These are phyloP conservation scores for Clostera curtula DNA, from an alignment of 2,888 invertebrate genomes.

Conservation along the genomic window DNA sequence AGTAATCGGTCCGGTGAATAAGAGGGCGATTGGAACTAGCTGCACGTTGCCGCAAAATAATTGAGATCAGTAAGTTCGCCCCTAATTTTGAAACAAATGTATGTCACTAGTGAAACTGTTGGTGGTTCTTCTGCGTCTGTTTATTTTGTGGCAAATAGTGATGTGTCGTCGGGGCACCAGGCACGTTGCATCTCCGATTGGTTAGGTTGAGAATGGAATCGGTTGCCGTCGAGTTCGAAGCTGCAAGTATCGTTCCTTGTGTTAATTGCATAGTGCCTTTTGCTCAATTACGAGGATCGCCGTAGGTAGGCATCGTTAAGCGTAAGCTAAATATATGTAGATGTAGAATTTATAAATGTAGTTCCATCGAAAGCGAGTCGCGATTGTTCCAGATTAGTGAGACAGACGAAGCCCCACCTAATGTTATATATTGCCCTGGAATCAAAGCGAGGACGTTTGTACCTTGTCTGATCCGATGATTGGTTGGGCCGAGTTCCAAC, in stretches of 20 bases:
- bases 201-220: constrained; percentile 32
- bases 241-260: constrained; percentile 49
- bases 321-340: constrained; percentile 39
- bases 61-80: too few species aligned
- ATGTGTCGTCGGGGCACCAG: constrained; percentile 46
- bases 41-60: too few species aligned
- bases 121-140: too few species aligned
- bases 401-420: constrained; percentile 20
- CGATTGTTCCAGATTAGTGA: constrained; percentile 27
- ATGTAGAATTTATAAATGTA: constrained; percentile 39
- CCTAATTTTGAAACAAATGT: too few species aligned
- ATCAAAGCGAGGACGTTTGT: too few species aligned
- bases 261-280: constrained; percentile 68
- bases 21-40: constrained; percentile 15
- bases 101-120: too few species aligned
- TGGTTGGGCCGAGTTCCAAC: too few species aligned
- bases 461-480: too few species aligned
- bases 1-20: constrained; percentile 11
- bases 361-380: constrained; percentile 26
- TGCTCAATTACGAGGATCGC: constrained; percentile 59
- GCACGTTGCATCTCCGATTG: constrained; percentile 52
- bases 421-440: constrained; percentile 19
- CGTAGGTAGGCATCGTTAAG: constrained; percentile 44
- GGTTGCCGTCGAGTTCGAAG: constrained; percentile 44
- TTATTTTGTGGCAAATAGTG: too few species aligned